Evolutionary conservation across 2,888 invertebrate species (phyloP), one percentile per base, ranked within the genome.

Genomic region (Fabriciana adippe): DNA sequence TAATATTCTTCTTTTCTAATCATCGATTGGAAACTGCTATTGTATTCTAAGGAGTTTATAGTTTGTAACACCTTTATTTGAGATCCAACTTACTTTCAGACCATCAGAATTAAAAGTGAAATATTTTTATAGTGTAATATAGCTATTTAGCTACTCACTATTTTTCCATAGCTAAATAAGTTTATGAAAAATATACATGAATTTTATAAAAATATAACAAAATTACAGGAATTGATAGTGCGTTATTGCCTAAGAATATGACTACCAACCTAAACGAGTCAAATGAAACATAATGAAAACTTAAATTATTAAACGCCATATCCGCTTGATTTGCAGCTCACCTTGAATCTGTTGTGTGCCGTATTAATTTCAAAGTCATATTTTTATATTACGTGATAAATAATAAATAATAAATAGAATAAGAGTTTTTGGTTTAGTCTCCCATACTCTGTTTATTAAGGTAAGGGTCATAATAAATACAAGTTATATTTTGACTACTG

Each of bases 401-500:
- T 59, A 31, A 26, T 48, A 26, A 47, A 59, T 21, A 48, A 48
- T 59, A 48, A 59, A 59, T 59, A 59, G 48, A 59, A 48, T 48
- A 48, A 48, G 26, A 48, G 48, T 26, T 59, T 48, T 48, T 59
- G n/a, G 48, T 26, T 16, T 18, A 41, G 16, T 8, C 15, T 50
- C 18, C 35, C 35, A 13, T 18, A 53, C 15, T 16, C 35, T 35
- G 13, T 51, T 18, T 18, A 41, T 61, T 50, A 51, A 53, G 51
- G 61, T 61, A 41, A 50, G 61, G 31, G 41, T 61, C 41, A 53
- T 51, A 41, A 61, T 51, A 50, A 61, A 61, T 61, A 51, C 50
- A 61, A 61, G 61, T 61, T 51, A 41, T 16, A 61, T 53, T 35
- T 61, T 61, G 61, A 61, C 51, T 53, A 53, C 14, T 51, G 35